Percentiles rank a stretch among this genome's conserved stretches.
Conservation (phyloP, 2,113 vertebrate species). For the Brachypodius melanocephalos region DNA sequence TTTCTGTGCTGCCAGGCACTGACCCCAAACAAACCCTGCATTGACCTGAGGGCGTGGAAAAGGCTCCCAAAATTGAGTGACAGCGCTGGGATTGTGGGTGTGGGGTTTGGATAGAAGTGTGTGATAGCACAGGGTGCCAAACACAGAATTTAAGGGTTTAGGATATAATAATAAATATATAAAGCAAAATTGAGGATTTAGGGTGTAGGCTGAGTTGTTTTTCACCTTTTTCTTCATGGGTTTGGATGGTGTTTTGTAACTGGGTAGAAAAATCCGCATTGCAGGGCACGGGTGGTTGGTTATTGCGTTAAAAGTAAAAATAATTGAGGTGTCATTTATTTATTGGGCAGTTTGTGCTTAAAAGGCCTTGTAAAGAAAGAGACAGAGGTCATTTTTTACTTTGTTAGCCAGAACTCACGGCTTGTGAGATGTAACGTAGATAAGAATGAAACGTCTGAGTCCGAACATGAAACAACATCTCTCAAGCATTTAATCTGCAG, state of each 20-base stretch:
- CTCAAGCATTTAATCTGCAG: background rate
- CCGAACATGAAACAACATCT: background rate
- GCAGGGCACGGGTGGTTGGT: background rate
- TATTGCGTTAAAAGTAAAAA: background rate
- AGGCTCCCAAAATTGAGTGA: background rate
- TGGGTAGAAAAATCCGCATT: background rate
- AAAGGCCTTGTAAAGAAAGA: background rate
- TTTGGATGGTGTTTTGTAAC: background rate
- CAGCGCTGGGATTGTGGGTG: background rate
- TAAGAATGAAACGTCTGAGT: background rate
- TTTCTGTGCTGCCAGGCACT: background rate
- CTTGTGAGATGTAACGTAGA: background rate
- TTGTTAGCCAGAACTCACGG: background rate
- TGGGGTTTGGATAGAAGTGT: background rate
- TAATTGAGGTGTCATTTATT: background rate
- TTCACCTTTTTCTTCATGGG: background rate
- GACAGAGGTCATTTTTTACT: background rate
- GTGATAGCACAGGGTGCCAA: background rate
- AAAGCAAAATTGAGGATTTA: background rate
- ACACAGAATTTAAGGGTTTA: background rate
- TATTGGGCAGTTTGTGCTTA: background rate
- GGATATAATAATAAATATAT: background rate
- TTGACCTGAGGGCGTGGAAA: background rate
- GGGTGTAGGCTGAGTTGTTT: background rate
- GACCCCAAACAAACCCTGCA: background rate